Conservation (phyloP, 1,140 invertebrate species). For the Globodera ellingtonae region DNA sequence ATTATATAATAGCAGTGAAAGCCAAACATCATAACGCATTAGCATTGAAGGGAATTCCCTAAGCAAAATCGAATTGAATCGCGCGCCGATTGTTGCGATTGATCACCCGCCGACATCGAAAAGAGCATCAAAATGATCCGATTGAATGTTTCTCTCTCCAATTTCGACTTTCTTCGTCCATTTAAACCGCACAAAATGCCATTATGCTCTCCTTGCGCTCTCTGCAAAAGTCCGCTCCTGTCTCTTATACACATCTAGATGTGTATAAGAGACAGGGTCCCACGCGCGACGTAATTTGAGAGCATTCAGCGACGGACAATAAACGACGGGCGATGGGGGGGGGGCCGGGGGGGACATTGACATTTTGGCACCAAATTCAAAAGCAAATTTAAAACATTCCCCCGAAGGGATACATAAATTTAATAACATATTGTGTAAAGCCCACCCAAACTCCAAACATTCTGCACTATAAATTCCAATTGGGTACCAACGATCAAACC, state of each 20-base stretch:
- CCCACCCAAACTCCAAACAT: too few relatives aligned
- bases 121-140: not conserved
- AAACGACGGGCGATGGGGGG: not conserved
- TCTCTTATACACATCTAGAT: too few relatives aligned
- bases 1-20: too few relatives aligned
- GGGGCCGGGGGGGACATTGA: not conserved
- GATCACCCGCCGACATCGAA: not conserved
- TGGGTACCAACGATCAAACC: not conserved
- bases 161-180: not conserved
- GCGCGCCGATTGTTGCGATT: too few relatives aligned
- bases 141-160: not conserved
- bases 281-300: slow-evolving; percentile 1
- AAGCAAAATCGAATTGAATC: too few relatives aligned
- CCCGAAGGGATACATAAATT: too few relatives aligned
- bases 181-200: slow-evolving; percentile 4
- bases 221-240: not conserved
- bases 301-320: not conserved
- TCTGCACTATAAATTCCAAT: too few relatives aligned
- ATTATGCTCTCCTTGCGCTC: not conserved
- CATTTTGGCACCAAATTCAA: slow-evolving; percentile 1
- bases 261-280: too few relatives aligned
- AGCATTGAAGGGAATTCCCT: too few relatives aligned
- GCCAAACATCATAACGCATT: too few relatives aligned
- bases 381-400: not conserved
- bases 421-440: too few relatives aligned